phyloP scores from a whole-genome alignment of 2,797 vertebrate genomes.

The Dermochelys coriacea region DNA sequence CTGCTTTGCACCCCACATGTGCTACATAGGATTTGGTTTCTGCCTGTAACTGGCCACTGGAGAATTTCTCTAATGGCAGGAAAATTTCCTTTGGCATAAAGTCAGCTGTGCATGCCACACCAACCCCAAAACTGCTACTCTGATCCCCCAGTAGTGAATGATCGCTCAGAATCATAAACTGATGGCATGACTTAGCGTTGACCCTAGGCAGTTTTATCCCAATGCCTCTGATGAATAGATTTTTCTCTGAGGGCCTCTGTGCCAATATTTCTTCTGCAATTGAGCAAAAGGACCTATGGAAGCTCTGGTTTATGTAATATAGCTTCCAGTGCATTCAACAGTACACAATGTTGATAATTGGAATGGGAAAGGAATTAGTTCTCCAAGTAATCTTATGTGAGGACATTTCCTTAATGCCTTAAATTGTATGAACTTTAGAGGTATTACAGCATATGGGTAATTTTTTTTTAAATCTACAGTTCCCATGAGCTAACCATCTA shows the following conservation, averaged over 20 bases:
- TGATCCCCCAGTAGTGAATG: fast-evolving
- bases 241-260: not conserved
- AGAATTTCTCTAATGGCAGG: not conserved
- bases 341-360: not conserved
- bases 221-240: not conserved
- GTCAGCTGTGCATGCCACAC: not conserved
- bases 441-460: not conserved
- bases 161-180: not conserved
- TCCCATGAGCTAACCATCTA: not conserved
- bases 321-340: not conserved
- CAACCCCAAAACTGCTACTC: not conserved
- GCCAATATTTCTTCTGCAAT: not conserved
- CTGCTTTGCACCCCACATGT: not conserved
- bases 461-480: fast-evolving
- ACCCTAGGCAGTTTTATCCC: not conserved
- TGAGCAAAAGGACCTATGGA: not conserved
- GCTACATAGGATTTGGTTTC: not conserved
- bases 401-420: not conserved
- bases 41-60: not conserved
- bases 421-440: not conserved
- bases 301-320: fast-evolving
- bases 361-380: not conserved
- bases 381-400: not conserved
- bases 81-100: not conserved
- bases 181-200: not conserved